Base-by-base conservation (phyloP, 2,888 invertebrate species). In the Idaea biselata region DNA sequence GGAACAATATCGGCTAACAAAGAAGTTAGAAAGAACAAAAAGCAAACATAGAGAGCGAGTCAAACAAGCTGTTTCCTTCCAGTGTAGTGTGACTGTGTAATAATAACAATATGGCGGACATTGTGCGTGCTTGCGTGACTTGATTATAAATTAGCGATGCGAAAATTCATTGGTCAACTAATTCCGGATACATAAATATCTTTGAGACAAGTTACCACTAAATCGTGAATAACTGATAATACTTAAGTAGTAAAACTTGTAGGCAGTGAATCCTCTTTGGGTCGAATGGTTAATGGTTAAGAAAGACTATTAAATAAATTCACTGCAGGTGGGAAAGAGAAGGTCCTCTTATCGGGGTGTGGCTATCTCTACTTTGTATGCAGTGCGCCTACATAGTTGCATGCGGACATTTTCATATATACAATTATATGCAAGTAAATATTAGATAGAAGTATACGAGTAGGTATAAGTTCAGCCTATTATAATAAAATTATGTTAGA, bases 21-120 rank as follows among this genome's bases (percentile, higher is more conserved):
- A 88, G 86, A 86, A 85, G 85, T 86, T 83, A 86, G 84, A 84
- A 87, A 87, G 83, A 80, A 87, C 87, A 86, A 87, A 88, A 88
- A 84, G 83, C 84, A 87, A 87, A 86, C 83, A 87, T 79, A 74
- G 75, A 70, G 73, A 77, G 80, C 75, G 74, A 84, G 82, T 83
- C 80, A 80, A 84, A 83, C 81, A 79, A 81, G 78, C 83, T 76
- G 81, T 85, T 89, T 87, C 85, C 84, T 83, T 85, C 79, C 80
- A 82, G 55, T 8, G 75, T 80, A 82, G 55, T 17, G 74, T 80
- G 80, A 78, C 61, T 63, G 81, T 79, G 82, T 83, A 81, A 83
- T 84, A 85, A 86, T 86, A 87, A 86, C 84, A 87, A 84, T 80
- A 88, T 84, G 85, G 84, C 81, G 77, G 80, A 77, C 75, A 71